Evolutionary conservation across 2,888 invertebrate genomes (phyloP), one percentile per base, ranked within the genome.

Genomic region (Schizotus pectinicornis): DNA sequence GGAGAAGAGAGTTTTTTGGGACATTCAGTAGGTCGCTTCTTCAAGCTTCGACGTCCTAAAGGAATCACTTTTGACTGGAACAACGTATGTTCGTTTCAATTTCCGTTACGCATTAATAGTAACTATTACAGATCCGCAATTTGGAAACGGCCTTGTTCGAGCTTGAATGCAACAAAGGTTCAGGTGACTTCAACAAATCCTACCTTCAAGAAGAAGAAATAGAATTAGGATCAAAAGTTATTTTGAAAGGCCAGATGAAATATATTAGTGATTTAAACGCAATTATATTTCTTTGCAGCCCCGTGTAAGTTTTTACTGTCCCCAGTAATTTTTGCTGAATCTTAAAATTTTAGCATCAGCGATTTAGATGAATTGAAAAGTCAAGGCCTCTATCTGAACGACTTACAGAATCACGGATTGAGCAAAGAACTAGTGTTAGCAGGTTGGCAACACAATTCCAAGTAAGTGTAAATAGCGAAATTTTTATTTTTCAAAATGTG

Each of bases 221-320:
- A 65, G 66, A 34, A 86, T 86, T 5, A 67, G 88, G 86, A 6
- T 81, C 84, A 0, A 80, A 85, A 7, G 88, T 92, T 31, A 78
- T 93, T n/a, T 82, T 95, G 5, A 90, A 92, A 69, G 95, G 95
- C 6, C 93, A 94, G 67, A 92, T 95, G 85, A 87, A 90, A 70
- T 86, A 88, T 68, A 82, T 95, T 6, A 85, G 88, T 31, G 92
- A 93, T 65, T 87, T 92, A 52, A 87, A 91, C 56, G 86, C 88
- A 0, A 85, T 94, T n/a, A 88, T 93, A 50, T 95, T 92, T 74
- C 82, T 95, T 1, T 94, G 94, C 73, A 91, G 91, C 68, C 94
- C 94, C 1, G 81, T 94, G 90, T 93, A 41, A 14, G 56, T 22
- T 22, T 22, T 5, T 22, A 5, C 22, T 22, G 5, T 3, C 22